Base-by-base conservation (phyloP, 2,797 vertebrate species). In the Acipenser transmontanus region DNA sequence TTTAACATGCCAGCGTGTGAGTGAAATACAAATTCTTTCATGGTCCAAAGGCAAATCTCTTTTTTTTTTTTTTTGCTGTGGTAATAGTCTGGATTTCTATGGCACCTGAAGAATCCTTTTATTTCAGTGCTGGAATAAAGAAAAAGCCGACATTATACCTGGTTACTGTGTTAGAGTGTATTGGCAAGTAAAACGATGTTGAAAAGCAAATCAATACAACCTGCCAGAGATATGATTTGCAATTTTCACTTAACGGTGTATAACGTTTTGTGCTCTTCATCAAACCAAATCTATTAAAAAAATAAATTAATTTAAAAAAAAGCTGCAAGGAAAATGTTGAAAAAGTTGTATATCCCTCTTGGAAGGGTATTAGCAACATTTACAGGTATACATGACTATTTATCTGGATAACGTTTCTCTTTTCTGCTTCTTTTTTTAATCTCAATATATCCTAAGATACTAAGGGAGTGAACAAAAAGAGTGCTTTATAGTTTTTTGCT, bases 41-140 rank as follows among this genome's bases (percentile, higher is more conserved):
- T 7, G 11, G 54, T n/a, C 11, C 9, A 57, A 57, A 57, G 9
- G 12, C 12, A 57, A 11, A 57, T 57, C 12, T 57, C 4, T 57
- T 13, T 57, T 57, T 11, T 57, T 57, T 54, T 63, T 9, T 64
- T 64, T 61, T 59, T 64, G 49, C 62, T 10, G 14, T 47, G 67
- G 62, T 48, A 68, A 20, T 48, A 9, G 4, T 66, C 20, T 17
- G 17, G 65, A 59, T 66, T 47, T 8, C 34, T 57, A 49, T 20
- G 54, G 52, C 34, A 34, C 34, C 34, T 34, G 4, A 34, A 34
- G 34, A 57, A 34, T 59, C 57, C 7, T 49, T 20, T 8, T 7
- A 50, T 49, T 34, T 8, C 54, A 51, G 20, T 64, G 59, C 9
- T 52, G 56, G 17, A 65, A 50, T 17, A 8, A 13, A 13, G 12